Evolutionary conservation across 2,888 invertebrate genomes (phyloP), one percentile per base, ranked within the genome.

Genomic region (Elegia similella): DNA sequence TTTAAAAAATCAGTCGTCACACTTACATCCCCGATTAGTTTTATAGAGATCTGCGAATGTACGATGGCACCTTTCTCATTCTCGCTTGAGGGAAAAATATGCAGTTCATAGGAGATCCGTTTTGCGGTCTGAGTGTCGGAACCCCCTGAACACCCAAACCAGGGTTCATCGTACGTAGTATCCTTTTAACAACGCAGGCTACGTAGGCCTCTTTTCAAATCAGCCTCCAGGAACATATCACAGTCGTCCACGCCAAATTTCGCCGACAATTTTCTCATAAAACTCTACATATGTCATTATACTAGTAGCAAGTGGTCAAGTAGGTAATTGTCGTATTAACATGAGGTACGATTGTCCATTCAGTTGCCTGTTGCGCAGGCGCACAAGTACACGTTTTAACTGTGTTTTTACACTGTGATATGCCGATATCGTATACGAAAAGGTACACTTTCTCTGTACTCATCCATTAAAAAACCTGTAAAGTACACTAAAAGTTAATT

Each of bases 281-380:
- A 16, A 43, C 43, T 38, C 7, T 16, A 34, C 32, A 10, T 47
- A 47, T 47, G 44, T 29, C 38, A 17, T 54, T 16, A 46, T 55
- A 32, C 17, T 47, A 34, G 47, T 55, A 56, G n/a, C 48, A 56
- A 56, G 43, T 48, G 56, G 42, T 48, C 48, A 56, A 56, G 48
- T 56, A 56, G 56, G 42, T 56, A 56, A 56, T 56, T 56, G 56
- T 13, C 23, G 29, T 46, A 50, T 50, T 50, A 50, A 42, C 52
- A 42, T 53, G n/a, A 46, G 34, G 34, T 47, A 30, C 29, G 30
- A 48, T 50, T 34, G 50, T 50, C 50, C 50, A 50, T 34, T 50
- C 50, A 50, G 50, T 50, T 12, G 34, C 34, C 50, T 34, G 34
- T 50, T 16, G 50, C 3, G 16, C 34, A 34, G 10, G 17, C 16